phyloP scores from a whole-genome alignment of 2,797 vertebrate genomes.

The Adelosebastes latens region DNA sequence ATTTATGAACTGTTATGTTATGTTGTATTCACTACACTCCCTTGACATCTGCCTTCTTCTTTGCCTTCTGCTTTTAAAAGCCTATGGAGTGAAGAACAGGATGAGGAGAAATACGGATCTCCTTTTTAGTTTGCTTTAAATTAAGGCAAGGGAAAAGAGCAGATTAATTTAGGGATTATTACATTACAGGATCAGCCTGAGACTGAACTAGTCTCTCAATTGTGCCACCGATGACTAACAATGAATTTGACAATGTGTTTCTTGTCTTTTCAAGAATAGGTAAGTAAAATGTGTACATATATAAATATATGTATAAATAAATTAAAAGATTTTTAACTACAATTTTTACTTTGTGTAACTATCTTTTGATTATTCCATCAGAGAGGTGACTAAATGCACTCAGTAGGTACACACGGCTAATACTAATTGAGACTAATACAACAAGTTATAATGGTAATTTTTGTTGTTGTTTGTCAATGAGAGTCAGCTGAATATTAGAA shows the following conservation, averaged over 20 bases:
- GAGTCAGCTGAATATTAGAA: neutral
- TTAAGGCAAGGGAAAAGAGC: neutral
- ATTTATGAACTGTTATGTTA: neutral
- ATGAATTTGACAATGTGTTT: conserved; percentile 73
- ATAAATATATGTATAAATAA: conserved; percentile 89
- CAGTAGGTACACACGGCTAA: too few relatives aligned
- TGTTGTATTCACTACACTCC: conserved; percentile 20
- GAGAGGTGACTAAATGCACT: neutral
- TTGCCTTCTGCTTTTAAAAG: conserved; percentile 19
- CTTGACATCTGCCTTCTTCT: conserved; percentile 14
- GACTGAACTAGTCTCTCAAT: conserved; percentile 41
- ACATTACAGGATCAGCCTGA: conserved; percentile 23
- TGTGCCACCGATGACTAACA: conserved; percentile 75
- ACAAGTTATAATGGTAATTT: too few relatives aligned
- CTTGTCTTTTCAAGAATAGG: conserved; percentile 78
- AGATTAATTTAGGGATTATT: conserved; percentile 15
- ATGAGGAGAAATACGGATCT: neutral
- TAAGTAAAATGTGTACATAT: conserved; percentile 85
- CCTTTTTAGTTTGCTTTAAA: conserved; percentile 32
- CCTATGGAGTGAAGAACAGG: conserved; percentile 5
- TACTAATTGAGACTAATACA: too few relatives aligned
- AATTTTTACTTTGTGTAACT: conserved; percentile 6
- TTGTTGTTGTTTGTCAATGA: neutral
- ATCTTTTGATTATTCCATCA: neutral
- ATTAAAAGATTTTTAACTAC: conserved; percentile 89